These are phyloP conservation scores for Tineola bisselliella DNA, from an alignment of 2,888 invertebrate genomes.

Conservation along the genomic window DNA sequence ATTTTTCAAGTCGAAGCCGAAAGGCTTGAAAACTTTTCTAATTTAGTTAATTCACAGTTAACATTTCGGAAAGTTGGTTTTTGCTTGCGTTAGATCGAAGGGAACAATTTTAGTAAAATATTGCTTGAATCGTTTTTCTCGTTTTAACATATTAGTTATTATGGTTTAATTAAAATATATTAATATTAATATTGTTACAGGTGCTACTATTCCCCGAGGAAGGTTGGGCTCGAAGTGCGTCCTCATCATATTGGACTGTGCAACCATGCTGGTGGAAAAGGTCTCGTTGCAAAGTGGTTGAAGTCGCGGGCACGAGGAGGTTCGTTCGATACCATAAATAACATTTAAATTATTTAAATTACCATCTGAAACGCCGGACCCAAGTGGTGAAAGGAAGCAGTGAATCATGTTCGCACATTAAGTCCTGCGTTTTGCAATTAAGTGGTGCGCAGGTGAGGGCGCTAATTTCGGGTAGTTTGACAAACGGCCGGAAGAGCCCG, in stretches of 20 bases:
- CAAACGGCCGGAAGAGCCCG: conserved; percentile 49
- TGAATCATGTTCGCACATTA: conserved; percentile 55
- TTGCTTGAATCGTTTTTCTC: conserved; percentile 27
- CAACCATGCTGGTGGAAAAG: conserved; percentile 89
- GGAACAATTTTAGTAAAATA: conserved; percentile 36
- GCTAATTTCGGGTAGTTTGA: conserved; percentile 38
- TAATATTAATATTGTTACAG: conserved; percentile 44
- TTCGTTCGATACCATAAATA: conserved; percentile 24
- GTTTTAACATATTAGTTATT: conserved; percentile 12
- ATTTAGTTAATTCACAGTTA: conserved; percentile 59
- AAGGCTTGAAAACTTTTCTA: conserved; percentile 63
- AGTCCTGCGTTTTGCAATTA: conserved; percentile 52
- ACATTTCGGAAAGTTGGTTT: conserved; percentile 37
- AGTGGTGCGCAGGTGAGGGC: conserved; percentile 43
- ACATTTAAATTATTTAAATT: neutral
- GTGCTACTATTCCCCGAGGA: conserved; percentile 88
- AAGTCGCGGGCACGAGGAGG: conserved; percentile 82
- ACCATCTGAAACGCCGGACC: neutral
- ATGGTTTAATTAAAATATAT: neutral
- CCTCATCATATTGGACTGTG: conserved; percentile 87
- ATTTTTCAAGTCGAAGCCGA: conserved; percentile 59
- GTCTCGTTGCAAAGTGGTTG: conserved; percentile 84
- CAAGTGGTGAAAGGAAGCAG: conserved; percentile 38
- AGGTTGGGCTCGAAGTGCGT: conserved; percentile 88
- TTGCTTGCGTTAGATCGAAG: conserved; percentile 35